Evolutionary conservation across 1,140 invertebrate genomes (phyloP), one percentile per base, ranked within the genome.

Genomic region (Mya arenaria): DNA sequence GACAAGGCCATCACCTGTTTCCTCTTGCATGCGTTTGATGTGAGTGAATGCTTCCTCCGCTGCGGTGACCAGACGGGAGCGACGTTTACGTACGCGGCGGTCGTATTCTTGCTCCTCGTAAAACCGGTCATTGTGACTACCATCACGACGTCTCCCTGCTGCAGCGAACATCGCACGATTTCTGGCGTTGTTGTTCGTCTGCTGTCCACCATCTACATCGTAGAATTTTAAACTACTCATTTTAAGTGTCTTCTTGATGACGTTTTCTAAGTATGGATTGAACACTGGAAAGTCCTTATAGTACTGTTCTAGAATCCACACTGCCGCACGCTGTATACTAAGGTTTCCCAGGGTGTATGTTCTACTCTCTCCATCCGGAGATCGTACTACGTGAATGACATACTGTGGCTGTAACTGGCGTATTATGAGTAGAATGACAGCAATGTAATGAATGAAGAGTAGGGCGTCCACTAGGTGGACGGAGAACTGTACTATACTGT

Each of bases 61-160:
- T 1, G 98, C 97, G 10, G 97, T 97, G 19, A 99, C 95, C 1
- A 99, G 93, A 25, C 98, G 94, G 2, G 98, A 97, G 87, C 95
- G 95, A 0, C 98, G 94, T 91, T 99, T 99, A 74, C 96, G 95
- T 23, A 99, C 97, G 60, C 98, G 94, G 62, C 98, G 94, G 85
- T 99, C 98, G 90, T 98, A 98, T 92, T 99, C 98, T 90, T 98
- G 97, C 92, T 99, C 98, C 92, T 99, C 98, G 91, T 99, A 98
- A 92, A 99, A 99, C 23, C 91, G 52, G 73, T 99, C 98, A 92
- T 99, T 99, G 93, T 99, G 98, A 87, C 97, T 97, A 5, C 96
- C 95, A 86, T 97, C 97, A 88, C 97, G 95, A 30, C 97, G 94
- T 25, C 91, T 28, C 8, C 87, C 85, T 32, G 88, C 85, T n/a